These are phyloP conservation scores for Ridgeia piscesae DNA, from an alignment of 1,140 invertebrate genomes.

Conservation along the genomic window DNA sequence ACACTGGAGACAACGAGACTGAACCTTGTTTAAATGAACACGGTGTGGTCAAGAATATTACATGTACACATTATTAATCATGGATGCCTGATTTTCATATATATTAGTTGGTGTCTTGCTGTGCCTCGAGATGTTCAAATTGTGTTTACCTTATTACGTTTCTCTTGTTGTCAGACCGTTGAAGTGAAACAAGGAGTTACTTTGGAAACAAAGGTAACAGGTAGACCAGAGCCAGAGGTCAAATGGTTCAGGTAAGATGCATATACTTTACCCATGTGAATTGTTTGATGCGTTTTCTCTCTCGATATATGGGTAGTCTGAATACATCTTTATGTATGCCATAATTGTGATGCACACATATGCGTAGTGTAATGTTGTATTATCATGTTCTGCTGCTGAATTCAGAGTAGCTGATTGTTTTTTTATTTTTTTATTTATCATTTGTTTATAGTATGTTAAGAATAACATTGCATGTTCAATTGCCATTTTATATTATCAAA, in stretches of 20 bases:
- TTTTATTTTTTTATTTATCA: neutral
- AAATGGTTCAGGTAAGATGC: constrained; percentile 41
- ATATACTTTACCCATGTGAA: neutral
- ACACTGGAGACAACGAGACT: constrained; percentile 67
- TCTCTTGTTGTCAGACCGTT: constrained; percentile 21
- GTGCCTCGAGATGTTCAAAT: constrained; percentile 7
- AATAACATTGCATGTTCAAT: neutral
- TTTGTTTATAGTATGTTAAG: neutral
- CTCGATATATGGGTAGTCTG: neutral
- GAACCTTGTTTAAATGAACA: constrained; percentile 36
- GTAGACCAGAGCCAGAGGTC: constrained; percentile 50
- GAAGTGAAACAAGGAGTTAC: constrained; percentile 19
- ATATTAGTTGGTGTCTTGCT: neutral
- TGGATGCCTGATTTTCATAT: neutral
- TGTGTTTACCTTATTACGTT: neutral
- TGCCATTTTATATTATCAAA: neutral
- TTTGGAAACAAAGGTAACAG: constrained; percentile 28
- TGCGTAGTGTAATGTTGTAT: too few relatives aligned
- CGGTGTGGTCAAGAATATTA: neutral
- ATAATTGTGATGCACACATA: neutral
- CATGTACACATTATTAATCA: neutral
- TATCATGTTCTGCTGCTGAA: too few relatives aligned
- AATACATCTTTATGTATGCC: neutral
- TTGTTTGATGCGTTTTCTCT: neutral
- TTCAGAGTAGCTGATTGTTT: neutral